Base-by-base conservation (phyloP, 2,797 vertebrate species). In the Xenentodon cancila region DNA sequence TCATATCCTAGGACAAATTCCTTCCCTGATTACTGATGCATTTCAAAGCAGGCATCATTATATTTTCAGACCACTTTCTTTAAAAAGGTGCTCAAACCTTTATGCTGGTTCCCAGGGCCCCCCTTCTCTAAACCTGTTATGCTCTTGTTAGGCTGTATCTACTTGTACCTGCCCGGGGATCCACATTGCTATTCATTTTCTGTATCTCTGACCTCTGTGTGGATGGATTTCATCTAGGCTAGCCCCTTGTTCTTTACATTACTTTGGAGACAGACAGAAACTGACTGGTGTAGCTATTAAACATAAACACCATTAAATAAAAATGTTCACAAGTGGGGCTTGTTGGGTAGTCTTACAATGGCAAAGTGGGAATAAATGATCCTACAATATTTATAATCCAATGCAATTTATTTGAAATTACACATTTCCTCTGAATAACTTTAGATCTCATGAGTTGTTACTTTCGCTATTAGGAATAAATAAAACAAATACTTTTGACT, bases 81-180 rank as follows among this genome's bases (percentile, higher is more conserved):
- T 93, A 93, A 94, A 90, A 95, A 96, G 94, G 92, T 93, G 93
- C 92, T 94, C 93, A 93, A 89, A 92, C 92, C 94, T 96, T 95
- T 93, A 94, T 94, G 91, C 92, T 91, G 91, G 83, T 91, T 96
- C 96, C 96, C 95, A 80, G 82, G 94, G 94, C 94, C 90, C 89
- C 77, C 87, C 91, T 93, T 92, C 93, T 93, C 89, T 92, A 95
- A 92, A 90, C 92, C 95, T 94, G 93, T 94, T 94, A 91, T 95
- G 95, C 94, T 95, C 95, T 96, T 94, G 96, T 96, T 96, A 97
- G 94, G 93, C 94, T 94, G 91, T 92, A 92, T 95, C 94, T 95
- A 92, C 91, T 81, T 75, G 90, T 93, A 93, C 93, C 94, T 95
- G 93, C 94, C 94, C 94, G 93, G 80, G 92, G 93, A 95, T 95